phyloP scores from a whole-genome alignment of 2,113 vertebrate genomes.

The Talpa occidentalis region DNA sequence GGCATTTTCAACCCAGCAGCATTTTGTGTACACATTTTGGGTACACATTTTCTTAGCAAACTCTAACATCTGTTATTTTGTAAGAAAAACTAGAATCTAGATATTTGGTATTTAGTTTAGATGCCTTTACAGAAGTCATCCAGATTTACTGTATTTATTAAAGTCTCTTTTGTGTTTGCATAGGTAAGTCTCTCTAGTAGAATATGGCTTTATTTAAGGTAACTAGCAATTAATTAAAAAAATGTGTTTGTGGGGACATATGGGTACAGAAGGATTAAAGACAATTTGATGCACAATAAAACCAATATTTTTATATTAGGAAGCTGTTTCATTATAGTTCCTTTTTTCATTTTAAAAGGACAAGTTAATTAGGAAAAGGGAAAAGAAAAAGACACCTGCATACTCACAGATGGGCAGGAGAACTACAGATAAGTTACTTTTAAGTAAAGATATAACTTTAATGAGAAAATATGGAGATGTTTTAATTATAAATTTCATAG shows the following conservation, averaged over 20 bases:
- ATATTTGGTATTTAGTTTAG: background rate
- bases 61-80: background rate
- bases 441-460: background rate
- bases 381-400: too few relatives aligned
- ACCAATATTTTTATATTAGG: background rate
- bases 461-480: background rate
- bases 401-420: too few relatives aligned
- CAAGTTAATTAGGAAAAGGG: too few relatives aligned
- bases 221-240: background rate
- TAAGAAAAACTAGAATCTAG: conserved; percentile 34
- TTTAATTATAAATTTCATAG: background rate
- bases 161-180: background rate
- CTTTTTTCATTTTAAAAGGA: too few relatives aligned
- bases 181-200: background rate
- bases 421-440: background rate
- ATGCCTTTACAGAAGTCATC: background rate
- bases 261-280: background rate
- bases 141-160: background rate
- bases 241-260: background rate
- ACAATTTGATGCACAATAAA: background rate
- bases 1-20: background rate
- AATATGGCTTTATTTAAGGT: background rate
- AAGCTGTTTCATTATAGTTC: background rate
- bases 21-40: conserved; percentile 39
- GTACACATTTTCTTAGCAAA: conserved; percentile 45